Evolutionary conservation across 2,888 invertebrate species (phyloP), one percentile per base, ranked within the genome.

Genomic region (Apodemia zela): DNA sequence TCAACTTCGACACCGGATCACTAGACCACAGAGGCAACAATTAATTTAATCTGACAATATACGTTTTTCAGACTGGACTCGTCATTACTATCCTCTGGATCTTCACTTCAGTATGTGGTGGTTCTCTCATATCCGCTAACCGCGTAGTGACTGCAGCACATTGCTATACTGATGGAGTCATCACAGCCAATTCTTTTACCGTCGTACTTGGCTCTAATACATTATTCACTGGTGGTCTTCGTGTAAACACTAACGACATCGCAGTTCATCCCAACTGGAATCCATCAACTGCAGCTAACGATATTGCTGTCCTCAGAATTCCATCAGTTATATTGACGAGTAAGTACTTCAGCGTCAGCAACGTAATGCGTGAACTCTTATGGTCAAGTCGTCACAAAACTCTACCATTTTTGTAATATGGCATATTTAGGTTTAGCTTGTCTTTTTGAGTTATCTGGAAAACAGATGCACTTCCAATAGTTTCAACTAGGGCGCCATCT

Each of bases 101-200:
- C 64, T 69, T 80, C 42, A 75, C 71, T 18, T 82, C 84, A 0
- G 78, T 82, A 0, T 84, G 85, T 66, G 85, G 86, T 1, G 83
- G 72, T 4, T 75, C 77, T 3, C 63, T 85, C 7, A 69, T 84
- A 57, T 73, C 77, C 0, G 0, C 59, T 17, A 77, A 2, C 47
- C 75, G 72, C 0, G 68, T 74, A 1, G 4, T 84, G 8, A 84
- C 83, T 0, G 85, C 84, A 47, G 84, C 84, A 66, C 84, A 84
- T 67, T 82, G 83, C 67, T 60, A 77, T 17, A 11, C 17, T 6
- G 82, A 82, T 42, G 84, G 82, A 3, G 0, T n/a, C 0, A 6
- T 74, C 18, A 72, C 64, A 2, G 84, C 82, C 3, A 72, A 68
- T 25, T 65, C 70, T 5, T 73, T 80, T 62, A 79, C 78, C 4